A percentile compares a stretch with the other conserved stretches of the same genome.
phyloP scores from a whole-genome alignment of 1,140 invertebrate species.

The Listronotus oregonensis region DNA sequence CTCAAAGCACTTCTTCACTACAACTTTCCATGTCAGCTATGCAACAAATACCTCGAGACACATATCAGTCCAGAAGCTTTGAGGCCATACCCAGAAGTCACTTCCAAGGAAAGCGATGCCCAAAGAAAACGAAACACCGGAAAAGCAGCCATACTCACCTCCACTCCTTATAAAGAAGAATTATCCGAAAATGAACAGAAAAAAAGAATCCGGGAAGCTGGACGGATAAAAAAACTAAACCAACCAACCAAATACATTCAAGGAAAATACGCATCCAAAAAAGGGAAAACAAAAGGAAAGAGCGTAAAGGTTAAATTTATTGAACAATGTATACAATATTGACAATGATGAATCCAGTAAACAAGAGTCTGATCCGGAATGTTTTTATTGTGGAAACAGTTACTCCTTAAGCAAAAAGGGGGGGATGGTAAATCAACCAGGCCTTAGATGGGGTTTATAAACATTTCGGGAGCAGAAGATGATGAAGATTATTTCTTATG shows the following conservation, averaged over 20 bases:
- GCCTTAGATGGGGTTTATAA: not conserved
- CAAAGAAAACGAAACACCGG: too few species aligned
- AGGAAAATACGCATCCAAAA: conserved; percentile 6
- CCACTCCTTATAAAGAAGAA: too few species aligned
- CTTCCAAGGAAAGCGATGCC: too few species aligned
- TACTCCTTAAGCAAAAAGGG: not conserved
- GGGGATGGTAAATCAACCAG: too few species aligned
- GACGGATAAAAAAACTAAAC: conserved; percentile 6
- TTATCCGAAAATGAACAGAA: too few species aligned
- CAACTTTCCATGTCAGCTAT: too few species aligned
- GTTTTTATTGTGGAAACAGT: conserved; percentile 6
- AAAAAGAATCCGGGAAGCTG: conserved; percentile 1
- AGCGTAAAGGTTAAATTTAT: too few species aligned
- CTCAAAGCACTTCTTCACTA: not conserved
- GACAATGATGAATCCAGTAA: conserved; percentile 2
- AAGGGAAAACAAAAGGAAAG: not conserved
- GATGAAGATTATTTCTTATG: conserved; percentile 5
- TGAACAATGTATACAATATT: too few species aligned
- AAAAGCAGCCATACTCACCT: too few species aligned
- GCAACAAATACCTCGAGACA: too few species aligned
- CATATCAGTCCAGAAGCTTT: too few species aligned
- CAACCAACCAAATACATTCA: conserved; percentile 1
- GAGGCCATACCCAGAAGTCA: too few species aligned
- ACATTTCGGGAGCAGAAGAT: conserved; percentile 1
- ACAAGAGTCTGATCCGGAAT: conserved; percentile 6